Percentiles rank a stretch among this genome's conserved stretches.
These are phyloP conservation scores for Matsumyia berberina DNA, from an alignment of 2,888 invertebrate genomes.

Conservation along the genomic window DNA sequence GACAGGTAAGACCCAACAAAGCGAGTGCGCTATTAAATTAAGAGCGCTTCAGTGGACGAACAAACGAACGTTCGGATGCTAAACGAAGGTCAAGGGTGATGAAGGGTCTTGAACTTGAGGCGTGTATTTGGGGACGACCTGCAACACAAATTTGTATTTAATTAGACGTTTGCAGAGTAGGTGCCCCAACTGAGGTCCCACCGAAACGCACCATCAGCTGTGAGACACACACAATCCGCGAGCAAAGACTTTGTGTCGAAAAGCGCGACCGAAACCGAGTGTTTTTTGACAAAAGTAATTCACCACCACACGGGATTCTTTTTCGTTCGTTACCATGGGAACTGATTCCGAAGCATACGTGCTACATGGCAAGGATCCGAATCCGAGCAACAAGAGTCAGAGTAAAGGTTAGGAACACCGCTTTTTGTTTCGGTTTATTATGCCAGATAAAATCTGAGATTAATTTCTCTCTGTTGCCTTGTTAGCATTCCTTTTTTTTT, in stretches of 20 bases:
- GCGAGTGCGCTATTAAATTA: slow-evolving; percentile 63
- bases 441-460: slow-evolving; percentile 60
- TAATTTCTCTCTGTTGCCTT: slow-evolving; percentile 46
- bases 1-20: slow-evolving; percentile 45
- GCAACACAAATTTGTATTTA: slow-evolving; percentile 43
- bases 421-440: slow-evolving; percentile 49
- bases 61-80: slow-evolving; percentile 54
- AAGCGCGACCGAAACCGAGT: no score
- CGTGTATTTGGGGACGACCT: slow-evolving; percentile 39
- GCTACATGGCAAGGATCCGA: slow-evolving; percentile 22
- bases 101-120: slow-evolving; percentile 68
- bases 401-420: slow-evolving; percentile 55
- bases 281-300: neutral
- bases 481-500: slow-evolving; percentile 33
- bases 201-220: slow-evolving; percentile 18
- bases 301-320: neutral
- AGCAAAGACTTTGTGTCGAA: no score
- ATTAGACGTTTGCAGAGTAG: slow-evolving; percentile 48
- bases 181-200: neutral
- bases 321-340: slow-evolving; percentile 55
- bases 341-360: slow-evolving; percentile 48
- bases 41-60: slow-evolving; percentile 56
- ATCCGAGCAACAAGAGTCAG: slow-evolving; percentile 41
- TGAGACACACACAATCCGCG: neutral
- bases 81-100: slow-evolving; percentile 73